phyloP scores from a whole-genome alignment of 2,797 vertebrate species.

The Microtus californicus region DNA sequence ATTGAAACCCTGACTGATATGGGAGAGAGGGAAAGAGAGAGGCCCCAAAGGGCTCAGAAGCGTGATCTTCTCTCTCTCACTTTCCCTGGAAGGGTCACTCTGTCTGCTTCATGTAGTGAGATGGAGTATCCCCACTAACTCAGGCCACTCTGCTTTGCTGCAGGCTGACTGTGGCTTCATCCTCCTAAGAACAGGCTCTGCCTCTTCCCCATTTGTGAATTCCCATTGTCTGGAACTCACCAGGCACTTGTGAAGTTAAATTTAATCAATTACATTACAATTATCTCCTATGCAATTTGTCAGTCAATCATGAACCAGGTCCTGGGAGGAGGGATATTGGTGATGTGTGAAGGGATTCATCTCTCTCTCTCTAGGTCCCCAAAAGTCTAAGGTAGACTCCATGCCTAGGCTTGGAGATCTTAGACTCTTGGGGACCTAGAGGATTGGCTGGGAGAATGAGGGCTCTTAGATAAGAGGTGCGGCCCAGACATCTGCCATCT shows the following conservation, averaged over 20 bases:
- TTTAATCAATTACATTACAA: constrained; percentile 15
- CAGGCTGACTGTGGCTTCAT: background rate
- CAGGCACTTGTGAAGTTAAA: background rate
- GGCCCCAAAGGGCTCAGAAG: background rate
- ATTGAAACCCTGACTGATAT: background rate
- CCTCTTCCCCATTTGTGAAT: background rate
- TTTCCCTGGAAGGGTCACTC: background rate
- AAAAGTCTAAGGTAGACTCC: no score
- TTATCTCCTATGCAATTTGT: background rate
- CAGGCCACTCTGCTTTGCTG: accelerated
- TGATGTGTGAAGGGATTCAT: background rate
- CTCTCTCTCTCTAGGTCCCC: background rate
- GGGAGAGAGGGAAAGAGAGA: background rate
- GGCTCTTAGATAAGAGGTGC: accelerated
- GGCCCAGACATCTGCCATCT: background rate
- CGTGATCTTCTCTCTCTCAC: background rate
- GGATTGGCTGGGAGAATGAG: background rate
- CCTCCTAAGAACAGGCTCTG: background rate
- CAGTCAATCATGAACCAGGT: background rate
- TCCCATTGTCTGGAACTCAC: background rate
- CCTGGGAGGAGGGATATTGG: background rate
- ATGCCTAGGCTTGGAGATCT: no score
- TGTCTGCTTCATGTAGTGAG: background rate
- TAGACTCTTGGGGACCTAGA: background rate
- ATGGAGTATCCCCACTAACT: background rate